phyloP scores from a whole-genome alignment of 92 coral and sea anemone species.

The Metridium senile region DNA sequence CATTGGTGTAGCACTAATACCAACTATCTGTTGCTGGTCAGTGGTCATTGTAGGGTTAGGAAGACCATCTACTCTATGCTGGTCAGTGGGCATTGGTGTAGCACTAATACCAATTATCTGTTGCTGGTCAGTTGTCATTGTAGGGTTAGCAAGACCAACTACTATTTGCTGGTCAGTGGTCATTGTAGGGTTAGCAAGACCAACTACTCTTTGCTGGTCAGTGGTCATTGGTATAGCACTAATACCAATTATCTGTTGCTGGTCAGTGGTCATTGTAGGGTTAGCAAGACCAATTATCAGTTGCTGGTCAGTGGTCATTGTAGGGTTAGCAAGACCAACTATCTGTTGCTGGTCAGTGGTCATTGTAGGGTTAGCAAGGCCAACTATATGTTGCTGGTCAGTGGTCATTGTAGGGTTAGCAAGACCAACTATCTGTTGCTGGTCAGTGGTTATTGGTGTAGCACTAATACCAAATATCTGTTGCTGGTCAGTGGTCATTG shows the following conservation, averaged over 20 bases:
- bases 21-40: not conserved
- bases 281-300: not conserved
- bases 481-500: not conserved
- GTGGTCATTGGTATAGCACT: not conserved
- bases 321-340: no score
- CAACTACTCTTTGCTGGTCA: slow-evolving; percentile 14
- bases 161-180: no score
- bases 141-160: no score
- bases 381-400: slow-evolving; percentile 10
- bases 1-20: not conserved
- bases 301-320: slow-evolving; percentile 4
- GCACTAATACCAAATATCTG: no score
- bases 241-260: not conserved
- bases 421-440: not conserved
- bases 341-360: not conserved
- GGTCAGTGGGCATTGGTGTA: not conserved
- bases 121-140: not conserved
- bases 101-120: not conserved
- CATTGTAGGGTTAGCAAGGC: not conserved
- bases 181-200: no score
- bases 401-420: not conserved
- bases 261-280: not conserved
- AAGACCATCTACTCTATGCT: not conserved
- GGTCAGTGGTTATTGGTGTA: slow-evolving; percentile 1
- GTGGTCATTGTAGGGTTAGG: not conserved